These are phyloP conservation scores for Apodemia hepburni DNA, from an alignment of 2,888 invertebrate species.

Conservation along the genomic window DNA sequence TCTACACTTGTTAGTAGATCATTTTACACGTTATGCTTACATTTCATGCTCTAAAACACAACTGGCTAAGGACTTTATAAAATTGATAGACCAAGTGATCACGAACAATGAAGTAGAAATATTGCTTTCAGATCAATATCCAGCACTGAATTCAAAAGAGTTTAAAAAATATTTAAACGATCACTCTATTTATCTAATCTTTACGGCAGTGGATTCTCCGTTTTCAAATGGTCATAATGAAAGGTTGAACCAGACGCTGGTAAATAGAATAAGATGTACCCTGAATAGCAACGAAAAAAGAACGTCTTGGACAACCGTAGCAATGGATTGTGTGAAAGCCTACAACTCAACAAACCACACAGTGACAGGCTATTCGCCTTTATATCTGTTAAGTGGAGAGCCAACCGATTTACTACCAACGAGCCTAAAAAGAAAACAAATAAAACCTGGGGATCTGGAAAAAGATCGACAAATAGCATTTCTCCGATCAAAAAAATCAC, in stretches of 20 bases:
- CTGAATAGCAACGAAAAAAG: constrained; percentile 20
- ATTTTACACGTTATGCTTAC: constrained; percentile 20
- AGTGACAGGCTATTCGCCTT: constrained; percentile 21
- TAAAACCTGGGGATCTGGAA: constrained; percentile 17
- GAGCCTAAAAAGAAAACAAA: constrained; percentile 19
- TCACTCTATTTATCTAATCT: too few species aligned
- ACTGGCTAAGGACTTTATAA: constrained; percentile 20
- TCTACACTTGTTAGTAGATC: constrained; percentile 18
- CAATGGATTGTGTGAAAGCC: constrained; percentile 19
- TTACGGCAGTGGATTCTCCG: too few species aligned
- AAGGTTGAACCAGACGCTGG: too few species aligned
- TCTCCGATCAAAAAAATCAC: constrained; percentile 20
- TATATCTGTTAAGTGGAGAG: constrained; percentile 20
- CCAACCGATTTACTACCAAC: constrained; percentile 19
- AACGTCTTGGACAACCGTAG: constrained; percentile 16
- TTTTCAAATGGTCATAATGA: too few species aligned
- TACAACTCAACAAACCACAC: constrained; percentile 20
- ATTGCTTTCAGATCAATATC: constrained; percentile 20
- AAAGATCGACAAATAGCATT: constrained; percentile 19
- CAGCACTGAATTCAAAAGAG: constrained; percentile 19
- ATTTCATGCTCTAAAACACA: constrained; percentile 18
- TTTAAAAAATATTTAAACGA: too few species aligned
- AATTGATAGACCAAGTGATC: constrained; percentile 21
- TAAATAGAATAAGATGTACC: not conserved
- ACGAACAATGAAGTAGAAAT: constrained; percentile 20